Percentiles rank a stretch among this genome's conserved stretches.
Evolutionary conservation across 2,113 vertebrate species (phyloP).

Genomic region (Pterocles orientalis): DNA sequence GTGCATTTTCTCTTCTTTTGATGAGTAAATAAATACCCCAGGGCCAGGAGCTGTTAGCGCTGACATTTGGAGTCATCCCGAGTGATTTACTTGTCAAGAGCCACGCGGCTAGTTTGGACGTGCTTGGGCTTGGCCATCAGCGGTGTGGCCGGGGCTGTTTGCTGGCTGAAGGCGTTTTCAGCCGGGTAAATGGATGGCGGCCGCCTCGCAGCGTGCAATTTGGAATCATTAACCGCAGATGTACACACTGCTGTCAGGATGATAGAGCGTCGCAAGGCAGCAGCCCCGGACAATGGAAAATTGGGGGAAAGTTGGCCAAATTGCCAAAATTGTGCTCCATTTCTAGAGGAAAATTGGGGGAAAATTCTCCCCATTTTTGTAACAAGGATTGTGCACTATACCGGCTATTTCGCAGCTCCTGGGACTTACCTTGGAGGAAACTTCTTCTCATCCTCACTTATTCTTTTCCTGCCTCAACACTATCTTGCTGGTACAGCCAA

Average conservation of each 20-base stretch:
- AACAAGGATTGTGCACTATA: too few relatives aligned
- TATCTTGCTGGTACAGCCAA: background rate
- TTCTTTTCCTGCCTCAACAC: background rate
- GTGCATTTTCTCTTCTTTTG: background rate
- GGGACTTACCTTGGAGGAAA: background rate
- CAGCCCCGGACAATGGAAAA: background rate
- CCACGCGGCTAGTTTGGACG: fast-evolving
- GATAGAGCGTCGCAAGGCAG: background rate
- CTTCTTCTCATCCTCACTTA: background rate
- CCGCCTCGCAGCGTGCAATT: background rate
- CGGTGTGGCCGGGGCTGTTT: fast-evolving
- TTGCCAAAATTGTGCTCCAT: background rate
- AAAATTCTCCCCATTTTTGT: background rate
- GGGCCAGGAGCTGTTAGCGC: background rate
- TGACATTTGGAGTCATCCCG: background rate
- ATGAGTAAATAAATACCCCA: background rate
- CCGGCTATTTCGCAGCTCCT: background rate
- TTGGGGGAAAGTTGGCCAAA: background rate
- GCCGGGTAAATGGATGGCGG: background rate
- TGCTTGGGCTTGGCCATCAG: background rate
- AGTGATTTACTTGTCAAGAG: background rate
- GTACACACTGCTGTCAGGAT: background rate
- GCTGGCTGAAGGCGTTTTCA: background rate
- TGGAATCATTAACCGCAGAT: background rate
- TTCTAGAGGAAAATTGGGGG: background rate